Evolutionary conservation across 2,113 vertebrate species (phyloP), one percentile per base, ranked within the genome.

Genomic region (Tyrannus savana): DNA sequence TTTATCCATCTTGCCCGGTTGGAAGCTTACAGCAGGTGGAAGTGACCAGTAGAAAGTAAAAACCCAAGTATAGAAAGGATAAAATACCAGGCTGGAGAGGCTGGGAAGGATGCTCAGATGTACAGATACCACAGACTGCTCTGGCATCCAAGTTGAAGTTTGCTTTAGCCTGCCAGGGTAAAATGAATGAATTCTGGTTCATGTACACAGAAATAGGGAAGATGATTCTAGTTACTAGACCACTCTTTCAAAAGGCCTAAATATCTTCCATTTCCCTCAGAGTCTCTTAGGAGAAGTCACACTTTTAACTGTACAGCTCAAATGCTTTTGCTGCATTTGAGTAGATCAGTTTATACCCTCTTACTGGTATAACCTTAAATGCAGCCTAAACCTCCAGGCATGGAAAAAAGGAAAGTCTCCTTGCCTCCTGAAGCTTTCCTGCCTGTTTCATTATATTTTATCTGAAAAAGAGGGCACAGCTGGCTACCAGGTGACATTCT

Each of bases 221-320:
- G 60, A 53, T 68, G 12, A 82, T 82, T 74, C 60, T 87, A 59
- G 75, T 94, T 77, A 96, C 64, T 39, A 75, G 47, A 31, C 16
- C 39, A 44, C 64, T 93, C 50, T 93, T 94, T 44, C 89, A 66
- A 67, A 89, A 73, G 74, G 64, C 66, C 77, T 60, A 87, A 72
- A 89, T 47, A 91, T 27, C 75, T 93, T 95, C 71, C 42, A 79
- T 75, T 96, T 97, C 68, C 39, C 71, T 78, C 62, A 49, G 8
- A 55, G 35, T 55, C 64, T 94, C 84, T 69, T 64, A 88, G 60
- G 72, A 96, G 93, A 97, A 87, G 59, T 71, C 82, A 92, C 42
- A 60, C 78, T 53, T 74, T 39, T 7, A 55, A 55, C 39, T 19
- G 56, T 56, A 88, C 58, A 52, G 52, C 76, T 74, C 30, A 87